Percentiles rank a stretch among this genome's conserved stretches.
Conservation (phyloP, 1,140 invertebrate species). For the Manduca sexta region DNA sequence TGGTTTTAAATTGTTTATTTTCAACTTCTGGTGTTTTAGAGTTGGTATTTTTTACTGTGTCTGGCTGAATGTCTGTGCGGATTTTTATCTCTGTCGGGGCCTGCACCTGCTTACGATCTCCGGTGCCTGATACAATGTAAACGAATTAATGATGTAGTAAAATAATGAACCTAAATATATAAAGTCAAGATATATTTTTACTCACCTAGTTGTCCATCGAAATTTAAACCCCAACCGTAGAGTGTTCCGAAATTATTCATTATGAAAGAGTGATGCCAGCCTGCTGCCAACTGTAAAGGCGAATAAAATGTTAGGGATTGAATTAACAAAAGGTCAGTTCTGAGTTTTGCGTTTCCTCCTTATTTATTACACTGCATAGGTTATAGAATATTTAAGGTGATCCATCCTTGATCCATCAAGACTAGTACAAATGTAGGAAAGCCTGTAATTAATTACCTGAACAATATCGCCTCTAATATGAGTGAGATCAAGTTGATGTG, state of each 20-base stretch:
- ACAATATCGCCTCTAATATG: constrained; percentile 30
- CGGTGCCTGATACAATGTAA: constrained; percentile 33
- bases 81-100: constrained; percentile 48
- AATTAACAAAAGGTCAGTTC: too few species aligned
- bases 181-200: not conserved
- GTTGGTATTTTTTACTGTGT: constrained; percentile 21
- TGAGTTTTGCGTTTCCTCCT: too few species aligned
- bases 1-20: constrained; percentile 19
- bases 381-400: too few species aligned
- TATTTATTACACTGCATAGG: too few species aligned
- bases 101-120: constrained; percentile 50
- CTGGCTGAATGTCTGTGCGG: constrained; percentile 28
- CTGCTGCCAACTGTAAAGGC: constrained; percentile 47
- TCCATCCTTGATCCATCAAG: too few species aligned
- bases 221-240: constrained; percentile 60
- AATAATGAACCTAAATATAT: not conserved
- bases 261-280: constrained; percentile 63
- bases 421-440: too few species aligned
- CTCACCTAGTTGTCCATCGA: constrained; percentile 60
- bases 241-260: constrained; percentile 40
- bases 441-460: constrained; percentile 22
- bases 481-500: constrained; percentile 28
- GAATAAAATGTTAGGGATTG: not conserved
- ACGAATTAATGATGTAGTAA: not conserved
- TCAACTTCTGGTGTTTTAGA: constrained; percentile 27